A percentile compares a stretch with the other conserved stretches of the same genome.
Evolutionary conservation across 2,113 vertebrate species (phyloP).

Genomic region (Oreocharis arfaki): DNA sequence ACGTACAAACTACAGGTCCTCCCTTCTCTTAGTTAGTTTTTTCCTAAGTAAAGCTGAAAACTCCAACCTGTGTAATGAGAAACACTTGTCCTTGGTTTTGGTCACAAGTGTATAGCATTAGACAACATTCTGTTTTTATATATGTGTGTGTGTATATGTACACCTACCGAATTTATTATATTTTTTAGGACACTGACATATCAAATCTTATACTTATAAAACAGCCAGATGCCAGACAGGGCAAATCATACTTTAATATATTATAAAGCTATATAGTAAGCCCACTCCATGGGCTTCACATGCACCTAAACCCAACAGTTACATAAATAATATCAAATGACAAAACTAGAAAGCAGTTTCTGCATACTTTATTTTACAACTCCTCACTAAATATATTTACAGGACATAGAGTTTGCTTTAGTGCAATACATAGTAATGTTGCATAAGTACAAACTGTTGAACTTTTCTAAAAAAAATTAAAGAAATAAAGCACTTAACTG

Average conservation of each 20-base stretch:
- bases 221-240: slow-evolving; percentile 7
- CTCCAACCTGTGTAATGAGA: not conserved
- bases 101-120: not conserved
- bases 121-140: not conserved
- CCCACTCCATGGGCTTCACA: not conserved
- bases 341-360: slow-evolving; percentile 55
- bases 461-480: slow-evolving; percentile 76
- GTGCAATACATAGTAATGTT: slow-evolving; percentile 96
- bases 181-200: not conserved
- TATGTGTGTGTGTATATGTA: rapidly evolving
- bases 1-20: too few species aligned
- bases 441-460: slow-evolving; percentile 93
- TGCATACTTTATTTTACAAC: slow-evolving; percentile 82
- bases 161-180: not conserved
- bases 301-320: not conserved
- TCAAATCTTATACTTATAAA: not conserved
- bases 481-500: slow-evolving; percentile 80
- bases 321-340: slow-evolving; percentile 36
- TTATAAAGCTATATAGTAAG: not conserved
- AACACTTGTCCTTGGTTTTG: too few species aligned
- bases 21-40: not conserved
- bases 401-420: slow-evolving; percentile 90
- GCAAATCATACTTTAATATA: not conserved
- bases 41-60: not conserved
- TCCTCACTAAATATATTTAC: slow-evolving; percentile 95